phyloP scores from a whole-genome alignment of 2,797 vertebrate genomes.

The Aeoliscus strigatus region DNA sequence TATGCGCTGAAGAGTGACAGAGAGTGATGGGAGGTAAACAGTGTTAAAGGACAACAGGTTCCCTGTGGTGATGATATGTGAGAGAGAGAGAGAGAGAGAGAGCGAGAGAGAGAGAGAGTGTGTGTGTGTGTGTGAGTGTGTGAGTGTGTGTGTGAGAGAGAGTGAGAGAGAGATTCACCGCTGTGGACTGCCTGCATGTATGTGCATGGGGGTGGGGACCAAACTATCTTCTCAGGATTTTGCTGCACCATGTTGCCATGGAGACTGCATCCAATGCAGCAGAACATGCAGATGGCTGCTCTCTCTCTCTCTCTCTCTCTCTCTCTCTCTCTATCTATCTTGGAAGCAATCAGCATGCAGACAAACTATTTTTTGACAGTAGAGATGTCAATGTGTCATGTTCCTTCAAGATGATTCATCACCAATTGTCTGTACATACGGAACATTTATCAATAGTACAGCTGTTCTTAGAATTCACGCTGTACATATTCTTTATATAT shows the following conservation, averaged over 20 bases:
- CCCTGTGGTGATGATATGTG: not conserved
- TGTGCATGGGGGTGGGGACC: conserved; percentile 49
- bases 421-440: not conserved
- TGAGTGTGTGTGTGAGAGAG: conserved; percentile 3
- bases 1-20: no score
- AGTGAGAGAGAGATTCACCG: not conserved
- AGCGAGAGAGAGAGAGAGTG: not conserved
- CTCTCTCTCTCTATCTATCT: conserved; percentile 14
- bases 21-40: no score
- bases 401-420: conserved; percentile 1
- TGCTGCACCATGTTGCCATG: conserved; percentile 73
- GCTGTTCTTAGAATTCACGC: no score
- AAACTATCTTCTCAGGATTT: conserved; percentile 58
- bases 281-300: conserved; percentile 61
- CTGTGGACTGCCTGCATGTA: conserved; percentile 17
- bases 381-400: not conserved
- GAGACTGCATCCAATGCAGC: conserved; percentile 72
- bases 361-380: conserved; percentile 3
- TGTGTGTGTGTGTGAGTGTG: conserved; percentile 1
- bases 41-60: no score
- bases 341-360: conserved; percentile 26
- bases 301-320: conserved; percentile 18
- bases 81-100: no score
- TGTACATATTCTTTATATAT: no score
- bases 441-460: no score